phyloP scores from a whole-genome alignment of 1,140 invertebrate genomes.

The Xylocopa sonorina region DNA sequence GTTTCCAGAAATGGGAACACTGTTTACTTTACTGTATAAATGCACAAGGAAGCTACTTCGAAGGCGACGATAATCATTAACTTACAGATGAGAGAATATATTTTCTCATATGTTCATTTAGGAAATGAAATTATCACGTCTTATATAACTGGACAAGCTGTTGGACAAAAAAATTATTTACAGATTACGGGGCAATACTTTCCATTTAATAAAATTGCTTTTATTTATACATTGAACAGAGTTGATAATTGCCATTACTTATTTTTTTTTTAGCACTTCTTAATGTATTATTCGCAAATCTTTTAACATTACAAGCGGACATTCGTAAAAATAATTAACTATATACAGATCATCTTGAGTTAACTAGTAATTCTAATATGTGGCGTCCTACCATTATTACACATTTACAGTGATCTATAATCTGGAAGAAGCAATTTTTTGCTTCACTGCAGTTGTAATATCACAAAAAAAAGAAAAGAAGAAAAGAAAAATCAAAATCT shows the following conservation, averaged over 20 bases:
- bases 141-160: too few species aligned
- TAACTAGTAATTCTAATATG: constrained; percentile 71
- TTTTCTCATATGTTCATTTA: too few species aligned
- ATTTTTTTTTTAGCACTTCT: constrained; percentile 57
- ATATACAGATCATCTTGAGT: constrained; percentile 73
- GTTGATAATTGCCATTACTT: constrained; percentile 61
- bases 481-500: constrained; percentile 25
- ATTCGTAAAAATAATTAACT: constrained; percentile 66
- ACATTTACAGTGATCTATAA: constrained; percentile 59
- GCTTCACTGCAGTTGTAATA: constrained; percentile 1
- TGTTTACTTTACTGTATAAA: too few species aligned
- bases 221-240: constrained; percentile 68
- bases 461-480: too few species aligned
- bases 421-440: constrained; percentile 55
- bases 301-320: constrained; percentile 54
- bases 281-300: constrained; percentile 53
- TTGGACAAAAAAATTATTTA: not conserved
- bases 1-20: too few species aligned
- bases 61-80: too few species aligned
- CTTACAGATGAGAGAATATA: too few species aligned
- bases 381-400: constrained; percentile 68
- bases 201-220: constrained; percentile 54
- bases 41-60: too few species aligned
- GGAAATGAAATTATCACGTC: too few species aligned
- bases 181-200: constrained; percentile 17